A percentile compares a stretch with the other conserved stretches of the same genome.
These are phyloP conservation scores for Spatulosminthurus flaviceps DNA, from an alignment of 2,888 invertebrate species.

Conservation along the genomic window DNA sequence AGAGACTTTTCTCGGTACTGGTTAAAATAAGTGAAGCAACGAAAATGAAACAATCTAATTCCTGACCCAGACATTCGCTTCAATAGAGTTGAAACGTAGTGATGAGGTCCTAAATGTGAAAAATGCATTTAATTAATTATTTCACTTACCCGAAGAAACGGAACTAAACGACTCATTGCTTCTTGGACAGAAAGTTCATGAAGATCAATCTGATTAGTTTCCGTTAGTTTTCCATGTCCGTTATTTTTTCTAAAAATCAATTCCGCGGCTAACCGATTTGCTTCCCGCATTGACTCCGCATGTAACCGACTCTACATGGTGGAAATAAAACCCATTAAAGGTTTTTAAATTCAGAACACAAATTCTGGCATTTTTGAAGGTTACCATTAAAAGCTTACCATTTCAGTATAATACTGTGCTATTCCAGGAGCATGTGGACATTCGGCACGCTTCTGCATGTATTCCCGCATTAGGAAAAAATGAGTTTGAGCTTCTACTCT, in stretches of 20 bases:
- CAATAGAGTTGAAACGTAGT: too few relatives aligned
- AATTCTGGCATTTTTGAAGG: background rate
- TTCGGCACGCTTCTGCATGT: conserved; percentile 27
- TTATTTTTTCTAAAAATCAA: conserved; percentile 29
- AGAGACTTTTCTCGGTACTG: background rate
- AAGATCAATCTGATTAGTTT: conserved; percentile 40
- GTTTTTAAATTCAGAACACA: too few relatives aligned
- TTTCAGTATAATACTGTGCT: conserved; percentile 28
- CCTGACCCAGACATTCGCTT: too few relatives aligned
- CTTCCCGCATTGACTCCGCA: conserved; percentile 5
- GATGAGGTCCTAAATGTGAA: too few relatives aligned
- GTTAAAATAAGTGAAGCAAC: background rate
- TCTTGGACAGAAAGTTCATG: conserved; percentile 33
- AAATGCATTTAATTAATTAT: background rate
- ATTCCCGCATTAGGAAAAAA: conserved; percentile 31
- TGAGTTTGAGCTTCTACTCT: background rate
- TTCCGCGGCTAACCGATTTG: conserved; percentile 15
- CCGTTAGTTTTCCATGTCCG: background rate
- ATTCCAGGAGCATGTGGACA: conserved; percentile 19
- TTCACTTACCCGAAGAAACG: conserved; percentile 24
- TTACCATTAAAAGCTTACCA: background rate
- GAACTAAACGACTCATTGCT: conserved; percentile 26
- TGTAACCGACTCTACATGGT: conserved; percentile 26
- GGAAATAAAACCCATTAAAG: too few relatives aligned
- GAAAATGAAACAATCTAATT: too few relatives aligned